A percentile compares a stretch with the other conserved stretches of the same genome.
phyloP scores from a whole-genome alignment of 2,113 vertebrate species.

The Axis porcinus region DNA sequence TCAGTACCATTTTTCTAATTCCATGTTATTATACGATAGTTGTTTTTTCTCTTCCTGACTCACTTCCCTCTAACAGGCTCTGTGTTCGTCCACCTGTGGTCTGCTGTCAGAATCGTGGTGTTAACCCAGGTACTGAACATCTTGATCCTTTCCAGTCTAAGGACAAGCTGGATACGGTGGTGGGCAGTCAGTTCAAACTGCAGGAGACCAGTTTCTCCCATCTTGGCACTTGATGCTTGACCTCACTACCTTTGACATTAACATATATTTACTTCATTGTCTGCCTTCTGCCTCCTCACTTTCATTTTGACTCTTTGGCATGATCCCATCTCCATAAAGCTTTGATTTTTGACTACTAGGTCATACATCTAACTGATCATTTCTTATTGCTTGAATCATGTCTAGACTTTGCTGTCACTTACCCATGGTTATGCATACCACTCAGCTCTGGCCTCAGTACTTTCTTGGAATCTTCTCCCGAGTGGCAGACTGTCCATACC shows the following conservation, averaged over 20 bases:
- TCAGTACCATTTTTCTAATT: background rate
- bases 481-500: background rate
- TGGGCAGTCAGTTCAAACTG: rapidly evolving
- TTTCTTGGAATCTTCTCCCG: background rate
- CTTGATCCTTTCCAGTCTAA: background rate
- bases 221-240: background rate
- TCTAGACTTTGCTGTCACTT: background rate
- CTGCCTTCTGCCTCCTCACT: background rate
- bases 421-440: background rate
- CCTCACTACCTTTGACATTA: background rate
- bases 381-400: background rate
- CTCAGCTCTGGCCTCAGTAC: background rate
- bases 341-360: background rate
- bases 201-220: background rate
- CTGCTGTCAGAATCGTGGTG: background rate
- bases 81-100: background rate
- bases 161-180: background rate
- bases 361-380: background rate
- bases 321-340: background rate
- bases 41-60: background rate
- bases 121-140: background rate
- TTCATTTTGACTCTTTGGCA: background rate
- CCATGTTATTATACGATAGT: background rate
- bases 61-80: background rate
- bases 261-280: background rate